A percentile compares a stretch with the other conserved stretches of the same genome.
These are phyloP conservation scores for Phengaris alcon DNA, from an alignment of 2,888 invertebrate genomes.

Conservation along the genomic window DNA sequence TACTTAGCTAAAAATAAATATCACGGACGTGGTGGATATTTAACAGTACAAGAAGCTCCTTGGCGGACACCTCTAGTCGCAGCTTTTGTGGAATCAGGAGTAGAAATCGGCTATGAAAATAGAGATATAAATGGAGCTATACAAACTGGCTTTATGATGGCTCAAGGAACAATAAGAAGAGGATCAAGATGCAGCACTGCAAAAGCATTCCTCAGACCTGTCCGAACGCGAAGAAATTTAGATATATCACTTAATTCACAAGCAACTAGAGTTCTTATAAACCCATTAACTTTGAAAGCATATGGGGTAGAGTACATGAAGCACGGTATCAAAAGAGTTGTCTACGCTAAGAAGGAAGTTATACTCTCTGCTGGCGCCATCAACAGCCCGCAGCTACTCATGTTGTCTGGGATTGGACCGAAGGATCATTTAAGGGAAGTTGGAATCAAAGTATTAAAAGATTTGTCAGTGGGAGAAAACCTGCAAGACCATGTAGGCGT, in stretches of 20 bases:
- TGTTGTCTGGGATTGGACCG: conserved; percentile 93
- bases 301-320: conserved; percentile 89
- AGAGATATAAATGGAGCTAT: conserved; percentile 89
- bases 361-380: conserved; percentile 94
- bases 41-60: conserved; percentile 90
- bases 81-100: conserved; percentile 90
- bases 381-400: conserved; percentile 93
- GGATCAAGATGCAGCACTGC: conserved; percentile 92
- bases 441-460: conserved; percentile 86
- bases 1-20: conserved; percentile 85
- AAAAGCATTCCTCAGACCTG: conserved; percentile 91
- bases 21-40: conserved; percentile 85
- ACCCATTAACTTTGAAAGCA: conserved; percentile 85
- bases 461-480: conserved; percentile 89
- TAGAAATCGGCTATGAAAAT: conserved; percentile 90
- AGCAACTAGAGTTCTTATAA: conserved; percentile 86
- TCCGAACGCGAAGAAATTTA: conserved; percentile 86
- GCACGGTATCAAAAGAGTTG: conserved; percentile 83
- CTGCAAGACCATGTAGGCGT: conserved; percentile 93
- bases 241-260: conserved; percentile 90
- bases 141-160: conserved; percentile 90
- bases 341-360: conserved; percentile 88
- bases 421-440: conserved; percentile 83
- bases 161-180: conserved; percentile 88
- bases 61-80: conserved; percentile 90